Evolutionary conservation across 2,797 vertebrate species (phyloP).

Genomic region (Hafferia zeledoni): DNA sequence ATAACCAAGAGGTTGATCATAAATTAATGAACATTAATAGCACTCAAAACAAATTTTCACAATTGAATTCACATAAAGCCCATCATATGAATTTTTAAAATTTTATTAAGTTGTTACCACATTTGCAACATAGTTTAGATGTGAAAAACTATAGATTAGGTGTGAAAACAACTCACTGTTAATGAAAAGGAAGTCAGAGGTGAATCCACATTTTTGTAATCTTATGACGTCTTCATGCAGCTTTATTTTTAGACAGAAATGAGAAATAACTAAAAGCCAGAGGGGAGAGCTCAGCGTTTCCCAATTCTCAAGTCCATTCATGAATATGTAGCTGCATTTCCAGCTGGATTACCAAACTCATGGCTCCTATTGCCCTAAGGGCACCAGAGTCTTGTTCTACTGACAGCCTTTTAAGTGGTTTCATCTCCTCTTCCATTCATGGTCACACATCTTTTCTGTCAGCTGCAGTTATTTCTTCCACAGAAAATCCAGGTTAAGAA

Average conservation of each 20-base stretch:
- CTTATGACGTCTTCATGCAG: not conserved
- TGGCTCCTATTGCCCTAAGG: not conserved
- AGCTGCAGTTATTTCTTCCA: not conserved
- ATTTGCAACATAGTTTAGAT: not conserved
- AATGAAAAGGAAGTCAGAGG: not conserved
- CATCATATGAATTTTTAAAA: not conserved
- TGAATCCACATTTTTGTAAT: not conserved
- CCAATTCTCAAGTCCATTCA: not conserved
- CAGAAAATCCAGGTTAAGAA: conserved; percentile 10
- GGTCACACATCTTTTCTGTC: not conserved
- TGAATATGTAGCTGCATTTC: not conserved
- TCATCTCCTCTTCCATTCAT: not conserved
- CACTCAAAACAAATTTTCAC: not conserved
- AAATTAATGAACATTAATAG: not conserved
- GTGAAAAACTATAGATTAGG: not conserved
- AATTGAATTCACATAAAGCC: fast-evolving
- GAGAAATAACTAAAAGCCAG: not conserved
- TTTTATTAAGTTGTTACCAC: not conserved
- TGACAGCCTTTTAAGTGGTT: not conserved
- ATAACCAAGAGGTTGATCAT: not conserved
- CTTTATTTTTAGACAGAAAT: not conserved
- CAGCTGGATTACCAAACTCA: not conserved
- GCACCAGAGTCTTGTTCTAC: not conserved
- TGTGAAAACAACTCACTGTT: not conserved
- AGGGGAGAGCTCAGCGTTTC: not conserved